Evolutionary conservation across 2,888 invertebrate species (phyloP).

Genomic region (Elysia crispata): DNA sequence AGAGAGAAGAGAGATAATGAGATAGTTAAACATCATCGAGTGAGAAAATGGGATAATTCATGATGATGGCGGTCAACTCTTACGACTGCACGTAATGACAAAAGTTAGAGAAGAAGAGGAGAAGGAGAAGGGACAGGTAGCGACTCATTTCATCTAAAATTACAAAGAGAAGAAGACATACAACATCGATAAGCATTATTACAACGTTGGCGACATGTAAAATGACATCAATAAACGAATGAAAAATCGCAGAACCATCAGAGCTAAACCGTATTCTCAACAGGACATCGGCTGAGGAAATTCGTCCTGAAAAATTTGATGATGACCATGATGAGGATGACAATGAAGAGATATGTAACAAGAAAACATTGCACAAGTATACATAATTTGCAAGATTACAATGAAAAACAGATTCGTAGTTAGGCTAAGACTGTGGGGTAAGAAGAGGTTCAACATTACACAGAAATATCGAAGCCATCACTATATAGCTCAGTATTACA

Average conservation of each 20-base stretch:
- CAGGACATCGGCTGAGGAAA: constrained; percentile 36
- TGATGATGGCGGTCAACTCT: too few species aligned
- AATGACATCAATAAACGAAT: neutral
- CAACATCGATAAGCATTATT: too few species aligned
- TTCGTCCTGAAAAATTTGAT: constrained; percentile 22
- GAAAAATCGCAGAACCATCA: constrained; percentile 33
- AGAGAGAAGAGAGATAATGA: too few species aligned
- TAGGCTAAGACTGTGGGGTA: neutral
- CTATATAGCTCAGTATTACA: neutral
- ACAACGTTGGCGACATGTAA: neutral
- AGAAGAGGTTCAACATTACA: neutral
- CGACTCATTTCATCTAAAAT: neutral
- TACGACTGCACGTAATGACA: neutral
- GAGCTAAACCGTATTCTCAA: constrained; percentile 31
- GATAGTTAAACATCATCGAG: too few species aligned
- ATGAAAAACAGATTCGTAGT: too few species aligned
- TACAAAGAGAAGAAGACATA: too few species aligned
- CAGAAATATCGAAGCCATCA: too few species aligned
- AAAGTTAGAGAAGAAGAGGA: neutral
- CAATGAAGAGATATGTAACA: too few species aligned
- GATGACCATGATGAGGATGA: neutral
- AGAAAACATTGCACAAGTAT: too few species aligned
- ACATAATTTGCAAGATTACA: too few species aligned
- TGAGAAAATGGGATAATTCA: too few species aligned
- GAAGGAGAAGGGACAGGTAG: neutral